Conservation (phyloP, 2,797 vertebrate genomes). For the Carapus acus region DNA sequence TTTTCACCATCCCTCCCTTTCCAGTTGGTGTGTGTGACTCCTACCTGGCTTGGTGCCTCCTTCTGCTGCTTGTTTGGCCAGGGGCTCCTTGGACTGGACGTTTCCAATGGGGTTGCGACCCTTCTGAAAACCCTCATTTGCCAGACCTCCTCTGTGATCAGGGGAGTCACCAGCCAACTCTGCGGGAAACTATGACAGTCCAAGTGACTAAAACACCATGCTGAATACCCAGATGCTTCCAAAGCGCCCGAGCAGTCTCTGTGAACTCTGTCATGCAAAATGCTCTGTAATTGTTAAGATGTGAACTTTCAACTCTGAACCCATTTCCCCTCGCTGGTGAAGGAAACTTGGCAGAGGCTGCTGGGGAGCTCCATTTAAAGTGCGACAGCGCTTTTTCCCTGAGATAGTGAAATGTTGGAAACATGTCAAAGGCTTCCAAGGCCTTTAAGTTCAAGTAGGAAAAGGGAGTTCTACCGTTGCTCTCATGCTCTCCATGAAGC, state of each 20-base stretch:
- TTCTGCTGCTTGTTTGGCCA: conserved; percentile 23
- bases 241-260: background rate
- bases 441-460: conserved; percentile 4
- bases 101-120: conserved; percentile 44
- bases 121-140: conserved; percentile 45
- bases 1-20: conserved; percentile 4
- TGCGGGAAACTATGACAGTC: conserved; percentile 59
- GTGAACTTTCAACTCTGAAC: background rate
- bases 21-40: background rate
- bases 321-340: background rate
- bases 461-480: conserved; percentile 64
- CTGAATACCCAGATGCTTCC: background rate
- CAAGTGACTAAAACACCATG: conserved; percentile 27
- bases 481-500: conserved; percentile 66
- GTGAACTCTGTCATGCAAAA: conserved; percentile 3
- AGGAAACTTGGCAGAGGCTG: background rate
- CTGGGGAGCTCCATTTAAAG: conserved; percentile 2
- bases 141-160: conserved; percentile 47
- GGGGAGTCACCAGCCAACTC: conserved; percentile 54
- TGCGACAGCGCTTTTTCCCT: background rate
- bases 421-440: conserved; percentile 7
- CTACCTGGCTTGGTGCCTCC: conserved; percentile 47
- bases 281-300: background rate
- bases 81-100: conserved; percentile 38
- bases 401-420: conserved; percentile 21